Evolutionary conservation across 2,113 vertebrate genomes (phyloP).

Genomic region (Tragelaphus buxtoni): DNA sequence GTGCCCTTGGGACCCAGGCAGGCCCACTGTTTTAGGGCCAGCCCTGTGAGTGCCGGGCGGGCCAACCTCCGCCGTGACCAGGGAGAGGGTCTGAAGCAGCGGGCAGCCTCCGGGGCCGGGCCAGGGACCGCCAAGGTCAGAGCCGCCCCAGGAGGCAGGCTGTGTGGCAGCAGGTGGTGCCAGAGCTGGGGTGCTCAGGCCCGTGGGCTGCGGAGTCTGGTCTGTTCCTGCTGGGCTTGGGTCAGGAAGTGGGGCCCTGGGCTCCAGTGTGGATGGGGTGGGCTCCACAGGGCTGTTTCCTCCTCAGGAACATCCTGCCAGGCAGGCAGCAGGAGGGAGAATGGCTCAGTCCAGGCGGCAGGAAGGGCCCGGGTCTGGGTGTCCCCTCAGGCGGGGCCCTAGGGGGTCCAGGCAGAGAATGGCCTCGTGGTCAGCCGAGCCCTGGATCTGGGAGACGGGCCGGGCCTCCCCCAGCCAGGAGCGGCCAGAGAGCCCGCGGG

Average conservation of each 20-base stretch:
- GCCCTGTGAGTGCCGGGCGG: not conserved
- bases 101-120: not conserved
- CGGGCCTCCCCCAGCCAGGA: too few relatives aligned
- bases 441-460: not conserved
- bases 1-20: not conserved
- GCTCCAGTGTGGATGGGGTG: not conserved
- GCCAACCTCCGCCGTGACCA: fast-evolving
- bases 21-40: not conserved
- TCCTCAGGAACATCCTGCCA: constrained; percentile 52
- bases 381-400: not conserved
- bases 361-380: not conserved
- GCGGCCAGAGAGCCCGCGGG: not conserved
- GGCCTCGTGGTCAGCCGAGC: not conserved
- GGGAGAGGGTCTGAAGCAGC: not conserved
- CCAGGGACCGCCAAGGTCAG: not conserved
- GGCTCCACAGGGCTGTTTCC: constrained; percentile 31
- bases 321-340: not conserved
- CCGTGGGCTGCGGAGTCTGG: not conserved
- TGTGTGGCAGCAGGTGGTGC: not conserved
- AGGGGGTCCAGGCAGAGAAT: not conserved
- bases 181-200: not conserved
- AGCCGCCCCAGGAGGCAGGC: fast-evolving
- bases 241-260: constrained; percentile 43
- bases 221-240: not conserved
- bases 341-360: not conserved